These are phyloP conservation scores for Oncorhynchus mykiss DNA, from an alignment of 2,113 vertebrate genomes.

Conservation along the genomic window DNA sequence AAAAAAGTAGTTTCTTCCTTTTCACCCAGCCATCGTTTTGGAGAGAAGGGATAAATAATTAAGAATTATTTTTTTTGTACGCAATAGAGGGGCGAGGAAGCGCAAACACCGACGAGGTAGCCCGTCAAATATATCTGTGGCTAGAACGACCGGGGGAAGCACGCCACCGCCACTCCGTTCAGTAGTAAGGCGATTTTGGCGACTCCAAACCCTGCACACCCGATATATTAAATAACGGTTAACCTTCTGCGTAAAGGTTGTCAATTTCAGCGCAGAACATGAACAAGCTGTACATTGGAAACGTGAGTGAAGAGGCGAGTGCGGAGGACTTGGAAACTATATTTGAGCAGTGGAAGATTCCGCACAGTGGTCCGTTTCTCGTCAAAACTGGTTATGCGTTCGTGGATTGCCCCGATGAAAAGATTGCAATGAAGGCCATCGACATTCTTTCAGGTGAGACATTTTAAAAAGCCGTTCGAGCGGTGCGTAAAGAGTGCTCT, in stretches of 20 bases:
- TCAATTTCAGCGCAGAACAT: conserved; percentile 76
- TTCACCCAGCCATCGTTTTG: conserved; percentile 70
- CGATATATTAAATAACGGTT: conserved; percentile 60
- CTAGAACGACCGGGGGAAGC: conserved; percentile 66
- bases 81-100: conserved; percentile 66
- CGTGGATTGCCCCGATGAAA: conserved; percentile 97
- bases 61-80: conserved; percentile 67
- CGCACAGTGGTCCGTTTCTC: conserved; percentile 90
- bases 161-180: conserved; percentile 71
- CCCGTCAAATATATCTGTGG: conserved; percentile 74
- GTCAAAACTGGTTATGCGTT: conserved; percentile 97
- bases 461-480: conserved; percentile 15
- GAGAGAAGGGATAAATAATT: conserved; percentile 71
- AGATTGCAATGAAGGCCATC: conserved; percentile 97
- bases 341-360: conserved; percentile 96
- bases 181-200: conserved; percentile 66
- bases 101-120: conserved; percentile 64
- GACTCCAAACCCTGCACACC: conserved; percentile 66
- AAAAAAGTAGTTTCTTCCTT: conserved; percentile 81
- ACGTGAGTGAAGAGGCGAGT: conserved; percentile 92
- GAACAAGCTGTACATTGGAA: conserved; percentile 99
- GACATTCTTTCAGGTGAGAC: conserved; percentile 95
- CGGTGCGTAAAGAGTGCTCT: conserved; percentile 12
- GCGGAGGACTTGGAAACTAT: conserved; percentile 94
- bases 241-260: conserved; percentile 57